Base-by-base conservation (phyloP, 2,797 vertebrate genomes). In the Clarias pachynema region DNA sequence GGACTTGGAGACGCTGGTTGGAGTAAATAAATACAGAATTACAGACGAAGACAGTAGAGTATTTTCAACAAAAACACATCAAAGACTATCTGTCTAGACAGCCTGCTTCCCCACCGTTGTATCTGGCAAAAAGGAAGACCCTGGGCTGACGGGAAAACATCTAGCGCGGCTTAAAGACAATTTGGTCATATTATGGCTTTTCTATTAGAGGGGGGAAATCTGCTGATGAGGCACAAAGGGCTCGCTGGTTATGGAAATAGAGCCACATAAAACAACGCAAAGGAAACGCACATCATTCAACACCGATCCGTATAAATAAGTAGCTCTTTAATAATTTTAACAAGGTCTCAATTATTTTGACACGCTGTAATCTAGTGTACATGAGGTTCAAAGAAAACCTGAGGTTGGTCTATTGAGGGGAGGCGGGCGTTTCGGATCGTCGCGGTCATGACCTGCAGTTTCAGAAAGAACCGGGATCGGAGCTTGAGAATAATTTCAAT, bases 171-270 rank as follows among this genome's bases (percentile, higher is more conserved):
- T 84, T 81, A 74, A 74, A 88, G 83, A 90, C 89, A 89, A 90
- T 92, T 91, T 88, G 91, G 89, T 87, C 83, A 81, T 89, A 90
- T 92, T 92, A 88, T 91, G 91, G 90, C 85, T 91, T 79, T 88
- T 62, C 31, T 70, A 65, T 87, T 81, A 74, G 79, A 65, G 65
- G 82, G 65, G 82, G 60, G 57, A 88, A 92, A 93, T 92, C 75
- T 93, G 94, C 92, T 93, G 92, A 94, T 86, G 83, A 88, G 73
- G 87, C 92, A 91, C 82, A 88, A 87, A 91, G 85, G 82, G 90
- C 87, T 78, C 82, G 63, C 88, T 72, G 87, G 87, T 89, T 88
- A 84, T 87, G 88, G 92, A 91, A 91, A 89, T 83, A 66, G 88
- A 89, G 72, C 92, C 93, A 93, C 92, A 92, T 92, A 85, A 93